Conservation (phyloP, 2,888 invertebrate species). For the Notocelia uddmanniana region DNA sequence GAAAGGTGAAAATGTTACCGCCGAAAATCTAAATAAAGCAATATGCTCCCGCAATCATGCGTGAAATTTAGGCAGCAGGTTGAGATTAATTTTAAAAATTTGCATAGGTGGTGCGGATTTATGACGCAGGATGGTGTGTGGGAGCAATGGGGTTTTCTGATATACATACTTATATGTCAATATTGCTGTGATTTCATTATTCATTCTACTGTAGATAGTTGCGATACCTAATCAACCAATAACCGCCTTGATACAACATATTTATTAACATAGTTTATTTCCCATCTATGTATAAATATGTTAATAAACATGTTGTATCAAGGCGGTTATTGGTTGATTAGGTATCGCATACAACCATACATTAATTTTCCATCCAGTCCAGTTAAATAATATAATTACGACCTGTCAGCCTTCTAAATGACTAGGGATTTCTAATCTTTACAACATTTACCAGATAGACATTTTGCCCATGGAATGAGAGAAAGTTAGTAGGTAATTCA, state of each 20-base stretch:
- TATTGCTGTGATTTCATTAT: neutral
- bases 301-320: too few species aligned
- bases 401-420: too few species aligned
- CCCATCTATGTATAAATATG: too few species aligned
- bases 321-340: too few species aligned
- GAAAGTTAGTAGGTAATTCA: neutral
- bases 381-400: too few species aligned
- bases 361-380: too few species aligned
- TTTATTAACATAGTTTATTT: neutral
- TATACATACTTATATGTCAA: neutral
- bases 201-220: neutral
- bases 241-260: neutral
- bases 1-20: slow-evolving; percentile 39
- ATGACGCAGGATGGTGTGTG: neutral
- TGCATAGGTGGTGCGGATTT: neutral
- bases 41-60: slow-evolving; percentile 62
- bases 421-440: too few species aligned
- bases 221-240: too few species aligned
- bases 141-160: neutral
- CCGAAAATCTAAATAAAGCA: slow-evolving; percentile 55
- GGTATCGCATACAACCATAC: too few species aligned
- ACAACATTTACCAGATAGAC: too few species aligned
- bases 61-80: slow-evolving; percentile 63
- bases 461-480: neutral
- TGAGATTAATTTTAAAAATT: slow-evolving; percentile 17